Base-by-base conservation (phyloP, 2,888 invertebrate genomes). In the Heliothis peltigera region DNA sequence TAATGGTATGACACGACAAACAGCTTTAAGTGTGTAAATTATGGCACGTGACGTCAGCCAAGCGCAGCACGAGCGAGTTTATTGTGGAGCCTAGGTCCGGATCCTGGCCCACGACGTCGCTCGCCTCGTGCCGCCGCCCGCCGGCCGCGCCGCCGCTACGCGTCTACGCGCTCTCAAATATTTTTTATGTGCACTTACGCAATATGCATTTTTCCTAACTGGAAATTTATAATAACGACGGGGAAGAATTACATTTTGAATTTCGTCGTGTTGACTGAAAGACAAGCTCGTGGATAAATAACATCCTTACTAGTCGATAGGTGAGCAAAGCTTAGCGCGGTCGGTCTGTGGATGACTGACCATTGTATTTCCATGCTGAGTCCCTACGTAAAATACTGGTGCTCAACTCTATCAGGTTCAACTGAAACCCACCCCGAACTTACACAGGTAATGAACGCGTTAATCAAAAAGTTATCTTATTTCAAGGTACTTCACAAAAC, bases 1-100 rank as follows among this genome's bases (percentile, higher is more conserved):
- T 94, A 95, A 94, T 95, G 91, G 94, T 94, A 92, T 92, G 92
- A 94, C 93, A 92, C 93, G 93, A 94, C 95, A 94, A 94, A 94
- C 94, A 94, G 94, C 93, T 94, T 93, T 94, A 94, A 94, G 92
- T 93, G 92, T 92, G 91, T 94, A 92, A 95, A 93, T 91, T 94
- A 95, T 94, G 92, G 92, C 84, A 86, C 81, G 85, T 91, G 91
- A 91, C 91, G 92, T 91, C 91, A 92, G 89, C 91, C 90, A 89
- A 91, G 90, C 90, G 90, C 84, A 85, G 87, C 89, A 83, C 87
- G 88, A 85, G 88, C 84, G 89, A 87, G 87, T 91, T 89, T 90
- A 90, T 89, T 84, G 87, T 87, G 87, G 85, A 87, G 87, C 86
- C 89, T 87, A 84, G 88, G 83, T 83, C 85, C 91, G 92, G 92